Conservation (phyloP, 2,888 invertebrate species). For the Ophonus ardosiacus region DNA sequence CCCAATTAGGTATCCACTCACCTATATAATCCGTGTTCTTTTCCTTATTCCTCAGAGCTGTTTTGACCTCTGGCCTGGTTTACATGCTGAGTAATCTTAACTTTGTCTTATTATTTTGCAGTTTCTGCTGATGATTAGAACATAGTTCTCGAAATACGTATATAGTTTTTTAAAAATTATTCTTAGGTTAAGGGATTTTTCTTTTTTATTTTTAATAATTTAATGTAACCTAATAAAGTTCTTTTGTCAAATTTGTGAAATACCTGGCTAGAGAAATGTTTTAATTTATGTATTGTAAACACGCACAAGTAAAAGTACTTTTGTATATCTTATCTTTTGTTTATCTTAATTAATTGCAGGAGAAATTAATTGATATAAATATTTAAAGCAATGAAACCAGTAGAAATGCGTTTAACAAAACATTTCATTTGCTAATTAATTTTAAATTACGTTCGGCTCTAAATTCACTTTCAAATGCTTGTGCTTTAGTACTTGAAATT, state of each 20-base stretch:
- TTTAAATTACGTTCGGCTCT: conserved; percentile 10
- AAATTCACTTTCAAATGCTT: conserved; percentile 37
- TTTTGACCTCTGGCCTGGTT: too few relatives aligned
- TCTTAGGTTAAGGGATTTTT: too few relatives aligned
- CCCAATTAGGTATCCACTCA: too few relatives aligned
- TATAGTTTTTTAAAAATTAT: too few relatives aligned
- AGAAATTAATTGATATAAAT: conserved; percentile 38
- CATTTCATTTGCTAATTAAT: conserved; percentile 40
- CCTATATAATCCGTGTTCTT: too few relatives aligned
- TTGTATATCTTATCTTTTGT: conserved; percentile 30
- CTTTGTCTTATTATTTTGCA: too few relatives aligned
- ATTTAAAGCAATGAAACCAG: conserved; percentile 33
- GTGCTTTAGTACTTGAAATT: conserved; percentile 10
- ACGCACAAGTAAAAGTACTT: conserved; percentile 25
- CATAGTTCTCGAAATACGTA: too few relatives aligned
- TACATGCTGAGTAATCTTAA: too few relatives aligned
- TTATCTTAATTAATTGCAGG: conserved; percentile 44
- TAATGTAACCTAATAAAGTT: background rate
- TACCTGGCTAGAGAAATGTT: background rate
- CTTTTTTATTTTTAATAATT: background rate
- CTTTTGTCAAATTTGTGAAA: conserved; percentile 3
- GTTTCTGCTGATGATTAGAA: too few relatives aligned
- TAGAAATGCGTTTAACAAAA: conserved; percentile 43
- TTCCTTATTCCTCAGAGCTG: too few relatives aligned
- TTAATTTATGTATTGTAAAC: conserved; percentile 5